Base-by-base conservation (phyloP, 2,797 vertebrate genomes). In the Propithecus deckenii region DNA sequence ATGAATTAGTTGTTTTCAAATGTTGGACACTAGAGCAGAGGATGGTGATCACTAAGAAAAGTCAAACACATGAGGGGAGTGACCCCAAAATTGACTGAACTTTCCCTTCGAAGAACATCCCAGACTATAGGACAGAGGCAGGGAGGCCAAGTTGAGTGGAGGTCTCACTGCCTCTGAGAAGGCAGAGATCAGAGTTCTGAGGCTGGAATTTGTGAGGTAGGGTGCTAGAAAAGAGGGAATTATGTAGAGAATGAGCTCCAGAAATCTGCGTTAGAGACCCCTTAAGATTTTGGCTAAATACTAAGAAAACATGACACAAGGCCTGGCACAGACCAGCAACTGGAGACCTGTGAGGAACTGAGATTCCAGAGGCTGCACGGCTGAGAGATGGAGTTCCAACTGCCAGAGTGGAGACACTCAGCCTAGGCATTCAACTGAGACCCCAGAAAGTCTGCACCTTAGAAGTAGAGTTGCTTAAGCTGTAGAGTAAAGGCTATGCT, bases 11-110 rank as follows among this genome's bases (percentile, higher is more conserved):
- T 86, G 38, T 86, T 13, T 11, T 88, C 43, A 52, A 46, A 43
- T 78, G 10, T 52, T 55, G n/a, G 23, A 91, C 17, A 43, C 61
- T 52, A 48, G 48, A 94, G 25, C 1, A 79, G 30, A 86, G 55
- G 46, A 72, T 95, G 94, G 93, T 93, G 95, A 97, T 97, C 96
- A 95, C 96, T 98, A 96, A 72, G 97, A 94, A 96, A 79, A 79
- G 7, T 52, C 35, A 86, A 35, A 61, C 7, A 50, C 15, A 12
- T 6, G 57, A 32, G 30, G 35, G n/a, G 35, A 79, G 35, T 35
- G 43, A 85, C 22, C 15, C 25, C 22, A 23, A 1, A 5, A 20
- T 9, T 55, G 35, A 57, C 59, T 32, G 5, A 90, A 79, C 5
- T 30, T 86, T 55, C 30, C 52, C 63, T 57, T 35, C 12, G 35